Percentiles rank a stretch among this genome's conserved stretches.
Evolutionary conservation across 2,113 vertebrate species (phyloP).

Genomic region (Tichodroma muraria): DNA sequence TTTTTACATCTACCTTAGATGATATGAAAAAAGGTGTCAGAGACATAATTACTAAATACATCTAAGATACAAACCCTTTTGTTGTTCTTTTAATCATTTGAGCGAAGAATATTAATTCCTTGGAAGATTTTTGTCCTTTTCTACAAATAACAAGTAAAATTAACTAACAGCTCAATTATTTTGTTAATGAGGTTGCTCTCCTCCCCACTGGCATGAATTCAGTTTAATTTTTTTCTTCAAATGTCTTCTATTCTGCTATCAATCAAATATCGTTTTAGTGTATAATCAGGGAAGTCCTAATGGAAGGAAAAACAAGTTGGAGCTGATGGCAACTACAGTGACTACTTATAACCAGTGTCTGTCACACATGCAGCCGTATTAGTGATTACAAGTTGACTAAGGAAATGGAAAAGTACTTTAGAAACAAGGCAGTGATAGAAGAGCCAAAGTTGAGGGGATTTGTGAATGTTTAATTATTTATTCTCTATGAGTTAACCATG

Average conservation of each 20-base stretch:
- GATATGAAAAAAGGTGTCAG: conserved; percentile 59
- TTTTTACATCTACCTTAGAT: conserved; percentile 47
- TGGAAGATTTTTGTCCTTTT: conserved; percentile 59
- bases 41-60: conserved; percentile 65
- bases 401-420: not conserved
- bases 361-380: not conserved
- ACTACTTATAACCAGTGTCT: conserved; percentile 11
- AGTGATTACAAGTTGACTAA: conserved; percentile 5
- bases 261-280: conserved; percentile 51
- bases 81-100: conserved; percentile 71
- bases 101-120: conserved; percentile 44
- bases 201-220: conserved; percentile 50
- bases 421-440: not conserved
- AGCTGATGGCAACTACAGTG: not conserved
- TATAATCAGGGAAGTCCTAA: conserved; percentile 38
- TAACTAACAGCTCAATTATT: conserved; percentile 75
- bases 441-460: not conserved
- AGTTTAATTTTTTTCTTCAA: conserved; percentile 11
- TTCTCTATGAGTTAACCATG: not conserved
- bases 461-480: not conserved
- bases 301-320: conserved; percentile 13
- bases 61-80: conserved; percentile 57
- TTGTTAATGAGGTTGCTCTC: conserved; percentile 62
- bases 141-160: conserved; percentile 66
- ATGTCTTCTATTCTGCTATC: conserved; percentile 55